Base-by-base conservation (phyloP, 2,888 invertebrate genomes). In the Eulithis prunata region DNA sequence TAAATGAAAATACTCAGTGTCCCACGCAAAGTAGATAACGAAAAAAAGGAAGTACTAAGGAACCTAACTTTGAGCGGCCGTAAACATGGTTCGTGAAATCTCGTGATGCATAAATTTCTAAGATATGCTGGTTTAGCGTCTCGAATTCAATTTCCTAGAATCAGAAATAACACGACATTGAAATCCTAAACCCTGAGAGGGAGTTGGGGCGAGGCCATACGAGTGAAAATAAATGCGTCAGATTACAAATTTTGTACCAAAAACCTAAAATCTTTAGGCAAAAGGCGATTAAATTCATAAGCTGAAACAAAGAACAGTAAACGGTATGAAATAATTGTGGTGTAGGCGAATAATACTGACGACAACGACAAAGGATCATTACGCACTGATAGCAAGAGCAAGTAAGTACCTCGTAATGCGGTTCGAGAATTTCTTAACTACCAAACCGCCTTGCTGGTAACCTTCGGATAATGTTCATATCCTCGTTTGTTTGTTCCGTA, bases 401-500 rank as follows among this genome's bases (percentile, higher is more conserved):
- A 41, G 55, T 43, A 45, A 28, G 28, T 21, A 43, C 3, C 28
- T 43, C 8, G 47, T 21, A 64, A 68, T 65, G 57, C 46, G 51
- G 64, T 56, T 57, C 51, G 73, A 74, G 79, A 83, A 83, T 89
- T 89, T 86, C 86, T 82, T 74, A 86, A 83, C 82, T 82, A 87
- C 84, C 80, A 75, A 84, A 82, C 83, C 80, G 83, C 89, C 88
- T 90, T 89, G 66, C 87, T 59, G 59, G 83, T 83, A 85, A 85
- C 91, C 90, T 90, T 91, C 80, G 78, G 78, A 79, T 82, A 83
- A 74, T 79, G 71, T 75, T 76, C 78, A 83, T 88, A 90, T 90
- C 91, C 91, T 90, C 83, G 63, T 58, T 57, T 13, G 43, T 13
- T 47, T 21, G 83, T 88, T 88, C 88, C 87, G 86, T 79, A 80